Conservation (phyloP, 1,140 invertebrate species). For the Drosophila sp. region DNA sequence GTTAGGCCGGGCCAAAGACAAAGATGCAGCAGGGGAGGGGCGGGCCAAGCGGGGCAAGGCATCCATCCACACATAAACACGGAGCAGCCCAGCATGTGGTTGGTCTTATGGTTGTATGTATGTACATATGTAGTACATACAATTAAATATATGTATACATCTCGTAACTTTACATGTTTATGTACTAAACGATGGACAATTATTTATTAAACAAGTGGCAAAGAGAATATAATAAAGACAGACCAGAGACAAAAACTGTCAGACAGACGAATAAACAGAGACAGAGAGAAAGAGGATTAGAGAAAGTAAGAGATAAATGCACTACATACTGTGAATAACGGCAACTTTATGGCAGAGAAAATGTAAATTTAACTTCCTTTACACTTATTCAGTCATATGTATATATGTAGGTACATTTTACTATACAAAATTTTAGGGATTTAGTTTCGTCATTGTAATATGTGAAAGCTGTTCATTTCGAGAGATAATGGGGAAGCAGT, state of each 20-base stretch:
- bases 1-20: slow-evolving; percentile 43
- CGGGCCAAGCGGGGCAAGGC: slow-evolving; percentile 11
- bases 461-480: no score
- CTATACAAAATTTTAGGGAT: no score
- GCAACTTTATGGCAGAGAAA: neutral
- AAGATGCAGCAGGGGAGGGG: slow-evolving; percentile 2
- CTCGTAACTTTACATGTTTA: slow-evolving; percentile 61
- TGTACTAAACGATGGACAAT: slow-evolving; percentile 67
- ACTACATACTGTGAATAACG: slow-evolving; percentile 3
- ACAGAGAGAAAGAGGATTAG: neutral
- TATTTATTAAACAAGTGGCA: slow-evolving; percentile 69
- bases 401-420: neutral
- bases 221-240: slow-evolving; percentile 35
- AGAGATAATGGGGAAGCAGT: no score
- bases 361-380: neutral
- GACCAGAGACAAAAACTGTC: neutral
- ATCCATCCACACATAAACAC: slow-evolving; percentile 6
- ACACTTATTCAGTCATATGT: neutral
- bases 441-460: no score
- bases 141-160: slow-evolving; percentile 33
- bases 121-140: slow-evolving; percentile 27
- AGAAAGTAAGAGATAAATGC: neutral
- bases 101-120: slow-evolving; percentile 15
- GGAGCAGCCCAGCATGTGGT: slow-evolving; percentile 61
- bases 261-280: neutral